Evolutionary conservation across 2,888 invertebrate genomes (phyloP).

Genomic region (Zaprionus obscuricornis): DNA sequence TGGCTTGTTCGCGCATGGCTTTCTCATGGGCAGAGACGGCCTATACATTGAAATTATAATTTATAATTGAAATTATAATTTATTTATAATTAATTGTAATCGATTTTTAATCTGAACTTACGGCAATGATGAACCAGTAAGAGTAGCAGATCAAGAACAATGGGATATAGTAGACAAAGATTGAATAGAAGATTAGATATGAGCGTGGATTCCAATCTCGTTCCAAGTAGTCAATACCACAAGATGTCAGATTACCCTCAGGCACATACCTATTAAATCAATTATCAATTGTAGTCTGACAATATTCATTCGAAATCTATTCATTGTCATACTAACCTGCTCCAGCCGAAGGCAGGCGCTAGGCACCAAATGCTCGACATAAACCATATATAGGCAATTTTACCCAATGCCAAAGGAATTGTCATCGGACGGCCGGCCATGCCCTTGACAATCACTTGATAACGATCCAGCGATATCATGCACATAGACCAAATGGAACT

Average conservation of each 20-base stretch:
- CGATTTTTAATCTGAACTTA: slow-evolving; percentile 78
- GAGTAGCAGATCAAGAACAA: slow-evolving; percentile 92
- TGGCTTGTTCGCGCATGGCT: slow-evolving; percentile 94
- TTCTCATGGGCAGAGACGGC: slow-evolving; percentile 87
- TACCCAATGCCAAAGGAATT: slow-evolving; percentile 90
- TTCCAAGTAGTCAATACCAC: slow-evolving; percentile 93
- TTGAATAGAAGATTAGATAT: slow-evolving; percentile 91
- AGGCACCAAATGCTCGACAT: slow-evolving; percentile 92
- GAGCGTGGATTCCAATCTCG: slow-evolving; percentile 90
- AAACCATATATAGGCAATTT: slow-evolving; percentile 91
- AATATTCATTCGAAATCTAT: background rate
- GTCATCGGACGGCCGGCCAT: slow-evolving; percentile 93
- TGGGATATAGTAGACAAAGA: slow-evolving; percentile 91
- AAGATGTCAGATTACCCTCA: slow-evolving; percentile 96
- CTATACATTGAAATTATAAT: slow-evolving; percentile 16
- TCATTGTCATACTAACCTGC: slow-evolving; percentile 86
- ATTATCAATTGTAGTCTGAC: background rate
- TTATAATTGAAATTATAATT: background rate
- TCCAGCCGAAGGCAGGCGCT: slow-evolving; percentile 94
- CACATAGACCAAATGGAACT: slow-evolving; percentile 97
- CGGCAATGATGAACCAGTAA: slow-evolving; percentile 94
- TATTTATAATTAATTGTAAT: background rate
- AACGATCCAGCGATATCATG: slow-evolving; percentile 95
- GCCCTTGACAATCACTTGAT: slow-evolving; percentile 97
- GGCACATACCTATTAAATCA: slow-evolving; percentile 90